phyloP scores from a whole-genome alignment of 2,113 vertebrate species.

The Marcusenius ussheri region DNA sequence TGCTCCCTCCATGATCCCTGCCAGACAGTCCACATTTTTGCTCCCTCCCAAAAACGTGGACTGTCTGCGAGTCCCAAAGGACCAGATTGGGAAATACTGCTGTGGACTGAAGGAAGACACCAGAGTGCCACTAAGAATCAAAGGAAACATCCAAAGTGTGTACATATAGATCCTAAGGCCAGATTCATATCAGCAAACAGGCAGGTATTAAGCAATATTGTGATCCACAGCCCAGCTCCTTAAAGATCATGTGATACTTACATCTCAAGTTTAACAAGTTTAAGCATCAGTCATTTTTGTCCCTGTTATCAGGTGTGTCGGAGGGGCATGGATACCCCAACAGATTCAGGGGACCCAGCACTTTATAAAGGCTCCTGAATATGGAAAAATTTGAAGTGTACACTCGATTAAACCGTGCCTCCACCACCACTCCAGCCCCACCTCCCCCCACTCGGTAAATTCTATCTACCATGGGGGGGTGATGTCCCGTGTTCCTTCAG shows the following conservation, averaged over 20 bases:
- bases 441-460: too few relatives aligned
- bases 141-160: neutral
- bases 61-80: neutral
- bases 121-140: neutral
- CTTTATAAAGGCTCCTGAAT: too few relatives aligned
- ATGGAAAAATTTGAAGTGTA: too few relatives aligned
- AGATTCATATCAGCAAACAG: neutral
- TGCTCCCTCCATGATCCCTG: too few relatives aligned
- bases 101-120: neutral
- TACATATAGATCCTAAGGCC: neutral
- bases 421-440: too few relatives aligned
- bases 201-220: neutral
- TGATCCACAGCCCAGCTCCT: neutral
- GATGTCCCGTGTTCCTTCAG: too few relatives aligned
- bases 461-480: too few relatives aligned
- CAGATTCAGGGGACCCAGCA: too few relatives aligned
- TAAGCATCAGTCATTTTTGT: neutral
- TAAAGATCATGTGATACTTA: neutral
- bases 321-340: too few relatives aligned
- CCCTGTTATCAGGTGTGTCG: neutral
- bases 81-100: neutral
- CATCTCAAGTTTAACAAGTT: neutral
- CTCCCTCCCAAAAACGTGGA: neutral
- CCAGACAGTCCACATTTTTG: too few relatives aligned
- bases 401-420: too few relatives aligned